Evolutionary conservation across 2,888 invertebrate genomes (phyloP).

Genomic region (Peribatodes rhomboidaria): DNA sequence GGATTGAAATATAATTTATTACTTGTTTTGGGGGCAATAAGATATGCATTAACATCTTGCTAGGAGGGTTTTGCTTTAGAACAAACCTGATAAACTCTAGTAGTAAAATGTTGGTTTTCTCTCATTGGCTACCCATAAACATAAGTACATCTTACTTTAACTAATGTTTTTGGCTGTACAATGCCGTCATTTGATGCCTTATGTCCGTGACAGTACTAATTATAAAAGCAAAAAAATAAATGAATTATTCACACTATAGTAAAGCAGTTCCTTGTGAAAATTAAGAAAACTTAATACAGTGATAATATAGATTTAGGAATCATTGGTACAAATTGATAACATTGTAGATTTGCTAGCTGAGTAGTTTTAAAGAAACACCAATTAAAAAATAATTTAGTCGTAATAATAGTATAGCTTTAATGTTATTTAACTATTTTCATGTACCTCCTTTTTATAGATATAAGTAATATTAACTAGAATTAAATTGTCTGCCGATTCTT

Average conservation of each 20-base stretch:
- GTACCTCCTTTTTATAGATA: not conserved
- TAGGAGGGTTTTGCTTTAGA: not conserved
- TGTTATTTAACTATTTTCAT: slow-evolving; percentile 5
- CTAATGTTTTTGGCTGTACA: not conserved
- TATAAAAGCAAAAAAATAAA: slow-evolving; percentile 22
- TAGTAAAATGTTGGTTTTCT: no score
- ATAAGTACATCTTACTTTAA: not conserved
- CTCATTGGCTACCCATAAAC: no score
- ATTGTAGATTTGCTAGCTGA: slow-evolving; percentile 27
- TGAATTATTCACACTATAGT: not conserved
- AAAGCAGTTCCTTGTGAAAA: slow-evolving; percentile 29
- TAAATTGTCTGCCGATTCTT: not conserved
- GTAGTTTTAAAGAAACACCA: slow-evolving; percentile 27
- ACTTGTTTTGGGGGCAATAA: not conserved
- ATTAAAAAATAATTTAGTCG: slow-evolving; percentile 3
- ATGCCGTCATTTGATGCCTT: not conserved
- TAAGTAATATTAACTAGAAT: slow-evolving; percentile 3
- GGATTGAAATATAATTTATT: not conserved
- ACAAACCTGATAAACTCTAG: not conserved
- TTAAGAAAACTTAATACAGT: slow-evolving; percentile 5
- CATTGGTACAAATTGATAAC: slow-evolving; percentile 38
- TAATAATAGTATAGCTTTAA: not conserved
- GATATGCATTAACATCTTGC: not conserved
- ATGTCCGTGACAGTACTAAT: not conserved
- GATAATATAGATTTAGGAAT: slow-evolving; percentile 29